Evolutionary conservation across 2,797 vertebrate genomes (phyloP), one percentile per base, ranked within the genome.

Genomic region (Sebastes vulpes): DNA sequence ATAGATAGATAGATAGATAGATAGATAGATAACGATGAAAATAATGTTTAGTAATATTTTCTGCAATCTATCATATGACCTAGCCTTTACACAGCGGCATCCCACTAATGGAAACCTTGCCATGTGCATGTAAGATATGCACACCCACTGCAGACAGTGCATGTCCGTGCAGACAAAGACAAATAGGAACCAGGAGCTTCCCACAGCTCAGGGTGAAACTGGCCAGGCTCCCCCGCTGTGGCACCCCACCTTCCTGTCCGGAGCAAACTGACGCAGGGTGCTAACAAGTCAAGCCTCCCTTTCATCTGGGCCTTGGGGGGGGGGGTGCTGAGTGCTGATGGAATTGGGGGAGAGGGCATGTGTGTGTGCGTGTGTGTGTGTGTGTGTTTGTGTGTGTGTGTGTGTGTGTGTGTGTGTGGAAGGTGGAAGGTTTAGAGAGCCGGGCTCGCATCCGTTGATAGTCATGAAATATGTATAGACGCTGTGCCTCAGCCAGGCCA

Each of bases 391-490:
- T 20, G 42, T 64, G 63, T 28, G 69, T 23, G 23, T 23, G 23
- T 20, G 50, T 29, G 52, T 65, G 26, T 53, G n/a, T 50, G 20
- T 53, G 54, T 18, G 42, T 64, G 63, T 28, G 69, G 48, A 66
- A 70, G 82, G 11, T 32, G 70, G 75, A 65, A 77, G 81, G 84
- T 73, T 77, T 31, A 63, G 46, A 75, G 74, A 82, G 82, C 65
- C 70, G 6, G 77, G 57, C 85, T 76, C 4, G 14, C 79, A 76
- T 91, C 88, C 83, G 64, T 77, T 80, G 79, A 73, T 56, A 75
- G 82, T 95, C 93, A 94, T 96, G 86, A 95, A 95, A 95, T 93
- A 96, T 95, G 93, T 88, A 96, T 94, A 75, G 84, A 72, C 56
- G 12, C 86, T 14, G 69, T 7, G 84, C 75, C 83, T 87, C 88